Conservation (phyloP, 2,113 vertebrate species). For the Dermatemys mawii region DNA sequence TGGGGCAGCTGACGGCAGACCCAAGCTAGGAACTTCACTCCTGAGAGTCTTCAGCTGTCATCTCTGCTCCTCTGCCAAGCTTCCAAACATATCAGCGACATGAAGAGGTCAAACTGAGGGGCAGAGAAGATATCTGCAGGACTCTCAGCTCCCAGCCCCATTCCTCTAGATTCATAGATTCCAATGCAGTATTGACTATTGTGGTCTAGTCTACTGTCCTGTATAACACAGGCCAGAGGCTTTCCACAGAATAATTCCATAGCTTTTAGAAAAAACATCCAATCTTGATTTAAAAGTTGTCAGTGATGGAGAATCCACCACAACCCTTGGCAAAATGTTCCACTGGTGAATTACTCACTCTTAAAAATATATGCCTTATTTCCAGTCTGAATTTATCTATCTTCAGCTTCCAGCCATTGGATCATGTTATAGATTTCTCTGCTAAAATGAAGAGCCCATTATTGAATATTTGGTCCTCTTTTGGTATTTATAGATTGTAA, state of each 20-base stretch:
- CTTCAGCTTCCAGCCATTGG: background rate
- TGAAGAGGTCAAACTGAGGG: accelerated
- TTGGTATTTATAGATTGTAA: background rate
- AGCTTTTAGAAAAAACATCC: background rate
- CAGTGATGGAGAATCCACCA: background rate
- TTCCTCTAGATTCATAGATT: background rate
- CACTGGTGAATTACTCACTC: background rate
- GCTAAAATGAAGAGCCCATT: background rate
- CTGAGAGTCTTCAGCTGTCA: background rate
- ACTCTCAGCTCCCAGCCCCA: background rate
- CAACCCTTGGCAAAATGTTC: background rate
- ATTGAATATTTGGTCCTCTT: background rate
- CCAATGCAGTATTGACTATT: background rate
- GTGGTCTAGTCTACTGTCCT: background rate
- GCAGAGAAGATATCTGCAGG: background rate
- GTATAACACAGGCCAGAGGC: background rate
- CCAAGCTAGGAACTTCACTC: background rate
- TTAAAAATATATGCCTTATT: background rate
- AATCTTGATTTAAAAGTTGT: background rate
- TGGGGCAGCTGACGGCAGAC: background rate
- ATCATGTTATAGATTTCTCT: background rate
- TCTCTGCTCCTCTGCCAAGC: background rate
- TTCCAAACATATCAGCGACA: background rate
- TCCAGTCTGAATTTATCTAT: background rate
- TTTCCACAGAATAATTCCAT: background rate